Percentiles rank a stretch among this genome's conserved stretches.
These are phyloP conservation scores for Acanthaster planci DNA, from an alignment of 35 echinoderm and acorn worm genomes.

Conservation along the genomic window DNA sequence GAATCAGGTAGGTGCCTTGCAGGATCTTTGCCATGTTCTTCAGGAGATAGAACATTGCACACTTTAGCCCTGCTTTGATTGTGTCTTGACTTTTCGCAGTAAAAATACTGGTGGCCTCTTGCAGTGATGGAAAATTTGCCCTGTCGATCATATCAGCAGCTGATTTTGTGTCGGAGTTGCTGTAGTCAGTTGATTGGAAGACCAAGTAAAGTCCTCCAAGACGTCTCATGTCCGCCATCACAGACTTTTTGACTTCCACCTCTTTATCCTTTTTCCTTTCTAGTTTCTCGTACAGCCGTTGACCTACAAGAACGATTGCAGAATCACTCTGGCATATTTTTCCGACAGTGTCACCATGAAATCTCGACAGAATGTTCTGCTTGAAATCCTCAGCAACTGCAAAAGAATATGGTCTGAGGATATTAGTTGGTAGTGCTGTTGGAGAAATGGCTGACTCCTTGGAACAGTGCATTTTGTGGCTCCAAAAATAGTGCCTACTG, in stretches of 20 bases:
- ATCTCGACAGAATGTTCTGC: neutral
- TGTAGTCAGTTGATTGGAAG: neutral
- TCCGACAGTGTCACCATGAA: neutral
- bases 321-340: neutral
- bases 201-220: neutral
- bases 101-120: too few species aligned
- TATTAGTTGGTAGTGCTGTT: neutral
- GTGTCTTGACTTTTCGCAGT: too few species aligned
- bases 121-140: too few species aligned
- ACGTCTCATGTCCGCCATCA: neutral
- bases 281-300: neutral
- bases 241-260: neutral
- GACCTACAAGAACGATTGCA: neutral
- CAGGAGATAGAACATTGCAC: slow-evolving; percentile 25
- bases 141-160: too few species aligned
- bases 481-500: neutral
- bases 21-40: slow-evolving; percentile 30
- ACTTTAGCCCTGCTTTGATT: slow-evolving; percentile 35
- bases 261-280: neutral
- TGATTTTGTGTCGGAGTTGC: too few species aligned
- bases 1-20: slow-evolving; percentile 17
- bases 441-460: neutral
- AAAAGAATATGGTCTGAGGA: neutral
- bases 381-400: neutral
- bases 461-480: neutral